Percentiles rank a stretch among this genome's conserved stretches.
phyloP scores from a whole-genome alignment of 2,888 invertebrate species.

The Lochmaea capreae region DNA sequence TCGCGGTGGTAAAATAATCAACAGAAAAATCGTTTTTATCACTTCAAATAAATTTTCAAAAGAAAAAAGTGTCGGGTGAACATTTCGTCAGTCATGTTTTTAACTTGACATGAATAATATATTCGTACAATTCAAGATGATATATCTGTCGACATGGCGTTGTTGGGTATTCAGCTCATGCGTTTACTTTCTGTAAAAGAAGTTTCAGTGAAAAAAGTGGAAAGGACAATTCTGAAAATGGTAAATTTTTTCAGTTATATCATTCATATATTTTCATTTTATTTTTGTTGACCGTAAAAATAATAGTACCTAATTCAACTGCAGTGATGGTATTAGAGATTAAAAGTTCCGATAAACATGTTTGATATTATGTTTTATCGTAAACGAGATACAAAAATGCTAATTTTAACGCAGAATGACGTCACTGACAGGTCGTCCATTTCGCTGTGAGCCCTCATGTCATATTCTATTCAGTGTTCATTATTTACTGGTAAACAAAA shows the following conservation, averaged over 20 bases:
- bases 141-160: background rate
- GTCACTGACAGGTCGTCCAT: too few relatives aligned
- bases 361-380: too few relatives aligned
- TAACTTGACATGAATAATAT: background rate
- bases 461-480: too few relatives aligned
- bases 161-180: background rate
- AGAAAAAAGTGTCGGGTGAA: background rate
- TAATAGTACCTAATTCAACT: too few relatives aligned
- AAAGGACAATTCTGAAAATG: background rate
- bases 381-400: too few relatives aligned
- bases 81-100: background rate
- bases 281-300: too few relatives aligned
- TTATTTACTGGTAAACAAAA: too few relatives aligned
- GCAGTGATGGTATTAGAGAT: too few relatives aligned
- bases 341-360: too few relatives aligned
- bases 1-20: background rate
- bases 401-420: too few relatives aligned
- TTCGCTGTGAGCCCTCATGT: too few relatives aligned
- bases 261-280: too few relatives aligned
- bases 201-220: background rate
- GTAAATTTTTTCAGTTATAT: background rate
- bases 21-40: background rate
- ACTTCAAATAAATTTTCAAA: background rate
- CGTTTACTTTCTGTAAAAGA: background rate
- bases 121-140: conserved; percentile 1